phyloP scores from a whole-genome alignment of 2,888 invertebrate species.

The Xanthorhoe spadicearia region DNA sequence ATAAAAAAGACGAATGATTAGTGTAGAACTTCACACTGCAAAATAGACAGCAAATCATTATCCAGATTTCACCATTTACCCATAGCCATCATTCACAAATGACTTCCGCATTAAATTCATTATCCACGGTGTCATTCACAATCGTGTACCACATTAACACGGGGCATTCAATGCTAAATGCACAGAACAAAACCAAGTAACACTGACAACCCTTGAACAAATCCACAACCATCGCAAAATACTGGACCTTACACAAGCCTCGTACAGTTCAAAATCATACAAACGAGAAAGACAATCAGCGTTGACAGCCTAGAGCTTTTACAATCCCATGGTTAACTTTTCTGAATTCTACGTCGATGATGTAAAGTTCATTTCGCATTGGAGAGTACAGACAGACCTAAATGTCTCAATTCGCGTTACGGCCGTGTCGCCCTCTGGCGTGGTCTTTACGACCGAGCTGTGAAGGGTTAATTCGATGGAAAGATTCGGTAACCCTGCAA shows the following conservation, averaged over 20 bases:
- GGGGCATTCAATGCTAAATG: constrained; percentile 64
- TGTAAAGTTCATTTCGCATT: constrained; percentile 19
- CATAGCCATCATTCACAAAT: constrained; percentile 20
- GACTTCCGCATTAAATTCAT: constrained; percentile 51
- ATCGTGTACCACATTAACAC: constrained; percentile 59
- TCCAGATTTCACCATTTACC: constrained; percentile 26
- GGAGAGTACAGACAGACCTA: constrained; percentile 15
- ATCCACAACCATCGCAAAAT: constrained; percentile 6
- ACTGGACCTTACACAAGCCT: background rate
- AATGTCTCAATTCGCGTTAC: constrained; percentile 73
- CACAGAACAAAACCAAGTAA: constrained; percentile 34
- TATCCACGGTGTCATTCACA: constrained; percentile 52
- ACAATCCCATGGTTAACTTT: background rate
- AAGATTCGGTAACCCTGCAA: constrained; percentile 66
- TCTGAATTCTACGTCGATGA: constrained; percentile 6
- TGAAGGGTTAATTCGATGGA: constrained; percentile 79
- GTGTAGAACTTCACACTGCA: background rate
- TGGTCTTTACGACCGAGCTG: constrained; percentile 64
- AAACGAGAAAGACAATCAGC: background rate
- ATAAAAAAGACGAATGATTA: background rate
- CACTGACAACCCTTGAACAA: background rate
- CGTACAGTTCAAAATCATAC: background rate
- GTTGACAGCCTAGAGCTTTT: background rate
- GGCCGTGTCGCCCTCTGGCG: constrained; percentile 62
- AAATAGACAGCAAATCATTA: constrained; percentile 21